Percentiles rank a stretch among this genome's conserved stretches.
These are phyloP conservation scores for Gallinago paraguaiae DNA, from an alignment of 2,113 vertebrate species.

Conservation along the genomic window DNA sequence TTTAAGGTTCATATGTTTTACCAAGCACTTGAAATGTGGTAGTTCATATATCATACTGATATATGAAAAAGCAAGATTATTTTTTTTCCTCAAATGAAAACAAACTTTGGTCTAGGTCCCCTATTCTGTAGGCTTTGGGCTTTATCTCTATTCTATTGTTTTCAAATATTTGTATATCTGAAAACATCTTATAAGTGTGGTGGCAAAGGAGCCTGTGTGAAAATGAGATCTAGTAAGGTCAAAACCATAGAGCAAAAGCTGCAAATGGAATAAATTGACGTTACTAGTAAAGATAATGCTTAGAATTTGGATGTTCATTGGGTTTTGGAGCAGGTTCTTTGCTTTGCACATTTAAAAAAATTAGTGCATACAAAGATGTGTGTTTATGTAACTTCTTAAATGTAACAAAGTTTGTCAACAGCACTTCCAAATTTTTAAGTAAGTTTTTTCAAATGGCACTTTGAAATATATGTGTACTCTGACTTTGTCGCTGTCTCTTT, in stretches of 20 bases:
- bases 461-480: not conserved
- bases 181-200: not conserved
- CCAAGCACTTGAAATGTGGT: not conserved
- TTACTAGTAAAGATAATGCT: not conserved
- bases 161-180: not conserved
- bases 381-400: not conserved
- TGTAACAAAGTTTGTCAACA: not conserved
- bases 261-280: not conserved
- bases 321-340: not conserved
- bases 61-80: not conserved
- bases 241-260: not conserved
- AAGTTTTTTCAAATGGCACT: not conserved
- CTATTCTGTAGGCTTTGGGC: not conserved
- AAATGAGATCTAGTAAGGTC: not conserved
- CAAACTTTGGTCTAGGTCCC: not conserved
- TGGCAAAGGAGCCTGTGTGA: not conserved
- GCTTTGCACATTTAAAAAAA: not conserved
- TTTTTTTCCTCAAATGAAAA: not conserved
- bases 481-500: not conserved
- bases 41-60: not conserved
- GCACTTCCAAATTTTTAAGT: not conserved
- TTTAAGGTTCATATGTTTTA: not conserved
- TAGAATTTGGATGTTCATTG: not conserved
- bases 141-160: not conserved
- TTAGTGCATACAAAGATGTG: not conserved